Percentiles rank a stretch among this genome's conserved stretches.
These are phyloP conservation scores for Tuberolachnus salignus DNA, from an alignment of 2,888 invertebrate species.

Conservation along the genomic window DNA sequence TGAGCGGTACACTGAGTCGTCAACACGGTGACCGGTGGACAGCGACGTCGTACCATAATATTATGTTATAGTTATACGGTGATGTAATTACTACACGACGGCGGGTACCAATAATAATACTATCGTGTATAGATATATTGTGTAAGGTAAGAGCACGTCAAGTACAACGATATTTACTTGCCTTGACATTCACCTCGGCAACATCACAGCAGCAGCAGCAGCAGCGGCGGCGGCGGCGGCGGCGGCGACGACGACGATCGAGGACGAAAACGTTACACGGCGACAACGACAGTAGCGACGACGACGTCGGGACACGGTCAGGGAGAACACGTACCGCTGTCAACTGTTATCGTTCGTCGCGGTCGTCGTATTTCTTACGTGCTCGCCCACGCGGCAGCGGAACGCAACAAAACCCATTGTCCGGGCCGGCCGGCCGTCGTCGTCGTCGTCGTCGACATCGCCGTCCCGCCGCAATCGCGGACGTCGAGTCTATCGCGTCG, in stretches of 20 bases:
- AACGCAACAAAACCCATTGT: constrained; percentile 45
- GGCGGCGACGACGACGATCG: not conserved
- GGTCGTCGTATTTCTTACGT: not conserved
- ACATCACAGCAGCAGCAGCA: not conserved
- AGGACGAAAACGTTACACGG: not conserved
- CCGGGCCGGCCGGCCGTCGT: not conserved
- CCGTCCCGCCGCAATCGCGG: not conserved
- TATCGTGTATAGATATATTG: no score
- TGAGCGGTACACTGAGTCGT: no score
- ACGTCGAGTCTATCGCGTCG: not conserved
- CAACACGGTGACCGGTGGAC: no score
- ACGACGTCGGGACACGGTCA: not conserved
- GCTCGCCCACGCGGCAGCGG: constrained; percentile 9
- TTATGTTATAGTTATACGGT: no score
- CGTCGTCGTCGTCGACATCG: not conserved
- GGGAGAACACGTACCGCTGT: not conserved
- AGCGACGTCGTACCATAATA: no score
- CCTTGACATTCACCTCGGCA: not conserved
- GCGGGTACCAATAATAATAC: no score
- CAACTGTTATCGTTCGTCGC: not conserved
- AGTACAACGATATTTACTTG: not conserved
- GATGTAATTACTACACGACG: no score
- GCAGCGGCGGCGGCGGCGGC: not conserved
- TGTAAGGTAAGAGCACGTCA: no score
- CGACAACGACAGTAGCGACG: not conserved